Base-by-base conservation (phyloP, 2,113 vertebrate genomes). In the Sylvilagus bachmani region DNA sequence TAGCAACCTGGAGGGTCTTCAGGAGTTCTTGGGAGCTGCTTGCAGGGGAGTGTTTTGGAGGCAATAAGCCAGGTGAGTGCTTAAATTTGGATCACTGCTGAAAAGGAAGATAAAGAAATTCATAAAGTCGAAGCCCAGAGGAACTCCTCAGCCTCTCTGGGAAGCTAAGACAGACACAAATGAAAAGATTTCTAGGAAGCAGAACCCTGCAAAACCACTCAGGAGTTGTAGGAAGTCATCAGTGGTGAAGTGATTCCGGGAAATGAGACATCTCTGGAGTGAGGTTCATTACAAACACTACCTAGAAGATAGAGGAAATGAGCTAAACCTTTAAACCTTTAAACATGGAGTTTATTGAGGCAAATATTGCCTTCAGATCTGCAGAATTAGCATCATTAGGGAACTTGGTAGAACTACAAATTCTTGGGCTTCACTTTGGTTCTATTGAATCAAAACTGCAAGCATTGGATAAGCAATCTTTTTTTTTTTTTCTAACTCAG, bases 81-180 rank as follows among this genome's bases (percentile, higher is more conserved):
- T 85, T 92, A 73, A 62, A 62, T 27, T 29, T 29, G 10, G 74
- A 31, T 74, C 62, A 86, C 31, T 38, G 67, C 29, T n/a, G 53
- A 53, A 87, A 83, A 79, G 51, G 79, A 83, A 77, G 38, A 22
- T 44, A 58, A 27, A 73, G 61, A 83, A 75, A 44, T 61, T 74
- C n/a, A 74, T 61, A 66, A 78, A 74, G 10, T 21, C 27, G 7
- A 94, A 93, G 55, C 67, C 58, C 85, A 14, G 16, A 53, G 38
- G 83, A 89, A 74, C 13, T 78, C 82, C 22, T 13, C 24, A 51
- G 1, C 78, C 70, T 87, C 85, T 84, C 69, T 75, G 51, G 53
- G 69, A 93, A 75, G 44, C 21, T 4, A 55, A 93, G 11, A 21
- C 51, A 88, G 61, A 80, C 31, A 91, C 21, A 85, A 71, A 93